Evolutionary conservation across 2,888 invertebrate genomes (phyloP).

Genomic region (Criorhina ranunculi): DNA sequence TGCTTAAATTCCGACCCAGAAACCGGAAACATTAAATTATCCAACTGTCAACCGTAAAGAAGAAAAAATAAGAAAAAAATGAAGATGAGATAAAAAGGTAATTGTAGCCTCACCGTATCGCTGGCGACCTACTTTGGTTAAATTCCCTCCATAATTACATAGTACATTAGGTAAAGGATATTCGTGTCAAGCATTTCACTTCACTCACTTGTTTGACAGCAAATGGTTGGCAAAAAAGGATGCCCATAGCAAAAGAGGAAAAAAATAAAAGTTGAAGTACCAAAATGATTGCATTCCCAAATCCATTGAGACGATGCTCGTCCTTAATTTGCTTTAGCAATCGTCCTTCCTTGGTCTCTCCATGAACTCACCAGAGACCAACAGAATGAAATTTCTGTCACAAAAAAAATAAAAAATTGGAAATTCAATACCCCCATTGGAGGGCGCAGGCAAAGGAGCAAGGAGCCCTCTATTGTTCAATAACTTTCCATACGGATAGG

Average conservation of each 20-base stretch:
- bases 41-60: conserved; percentile 36
- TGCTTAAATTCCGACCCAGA: conserved; percentile 22
- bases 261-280: conserved; percentile 43
- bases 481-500: conserved; percentile 63
- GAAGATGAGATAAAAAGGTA: conserved; percentile 47
- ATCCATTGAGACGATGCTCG: conserved; percentile 70
- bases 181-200: conserved; percentile 71
- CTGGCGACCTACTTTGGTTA: conserved; percentile 48
- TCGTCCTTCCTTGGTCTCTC: conserved; percentile 26
- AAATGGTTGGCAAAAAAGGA: conserved; percentile 38
- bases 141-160: conserved; percentile 64
- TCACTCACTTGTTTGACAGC: conserved; percentile 73
- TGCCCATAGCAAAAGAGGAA: neutral
- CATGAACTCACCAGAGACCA: conserved; percentile 22
- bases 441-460: conserved; percentile 28
- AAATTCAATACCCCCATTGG: conserved; percentile 52
- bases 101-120: conserved; percentile 63
- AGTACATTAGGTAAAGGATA: conserved; percentile 65
- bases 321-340: conserved; percentile 65
- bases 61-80: neutral
- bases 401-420: conserved; percentile 29
- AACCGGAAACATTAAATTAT: conserved; percentile 30
- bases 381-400: conserved; percentile 47
- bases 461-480: conserved; percentile 49
- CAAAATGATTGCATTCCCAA: conserved; percentile 70